These are phyloP conservation scores for Eilema sororculum DNA, from an alignment of 2,888 invertebrate species.

Conservation along the genomic window DNA sequence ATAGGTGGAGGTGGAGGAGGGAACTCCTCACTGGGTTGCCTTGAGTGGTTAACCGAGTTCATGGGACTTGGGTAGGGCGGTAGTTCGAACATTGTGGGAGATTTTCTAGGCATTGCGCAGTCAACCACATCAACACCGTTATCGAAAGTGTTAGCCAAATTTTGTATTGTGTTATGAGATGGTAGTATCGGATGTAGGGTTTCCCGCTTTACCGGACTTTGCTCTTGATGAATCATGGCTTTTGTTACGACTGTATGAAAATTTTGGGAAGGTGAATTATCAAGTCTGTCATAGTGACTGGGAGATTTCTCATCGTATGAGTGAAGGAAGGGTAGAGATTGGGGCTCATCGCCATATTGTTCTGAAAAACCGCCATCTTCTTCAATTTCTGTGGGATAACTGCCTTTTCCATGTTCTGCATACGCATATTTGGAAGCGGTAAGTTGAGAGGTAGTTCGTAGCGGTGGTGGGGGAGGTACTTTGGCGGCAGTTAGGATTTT, in stretches of 20 bases:
- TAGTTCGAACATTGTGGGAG: slow-evolving; percentile 86
- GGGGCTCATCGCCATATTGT: slow-evolving; percentile 86
- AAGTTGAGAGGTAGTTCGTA: slow-evolving; percentile 95
- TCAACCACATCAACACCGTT: slow-evolving; percentile 89
- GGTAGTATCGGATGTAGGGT: slow-evolving; percentile 63
- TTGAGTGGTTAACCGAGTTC: slow-evolving; percentile 92
- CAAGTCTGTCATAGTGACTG: slow-evolving; percentile 75
- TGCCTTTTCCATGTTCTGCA: slow-evolving; percentile 80
- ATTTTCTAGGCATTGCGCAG: slow-evolving; percentile 80
- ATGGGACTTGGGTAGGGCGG: slow-evolving; percentile 94
- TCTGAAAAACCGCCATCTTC: slow-evolving; percentile 84
- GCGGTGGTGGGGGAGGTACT: slow-evolving; percentile 94
- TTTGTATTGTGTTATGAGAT: slow-evolving; percentile 73
- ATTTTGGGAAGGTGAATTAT: slow-evolving; percentile 79
- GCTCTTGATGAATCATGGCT: slow-evolving; percentile 95
- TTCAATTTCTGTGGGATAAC: slow-evolving; percentile 78
- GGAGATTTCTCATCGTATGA: slow-evolving; percentile 82
- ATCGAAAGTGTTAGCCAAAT: slow-evolving; percentile 77
- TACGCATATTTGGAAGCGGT: slow-evolving; percentile 89
- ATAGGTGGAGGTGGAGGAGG: slow-evolving; percentile 95
- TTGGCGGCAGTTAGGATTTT: slow-evolving; percentile 94
- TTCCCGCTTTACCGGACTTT: slow-evolving; percentile 89
- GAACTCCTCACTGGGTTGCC: slow-evolving; percentile 96
- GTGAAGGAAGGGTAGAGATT: slow-evolving; percentile 88
- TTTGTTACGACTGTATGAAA: slow-evolving; percentile 92